Conservation (phyloP, 2,113 vertebrate genomes). For the Brevimyrus niger region DNA sequence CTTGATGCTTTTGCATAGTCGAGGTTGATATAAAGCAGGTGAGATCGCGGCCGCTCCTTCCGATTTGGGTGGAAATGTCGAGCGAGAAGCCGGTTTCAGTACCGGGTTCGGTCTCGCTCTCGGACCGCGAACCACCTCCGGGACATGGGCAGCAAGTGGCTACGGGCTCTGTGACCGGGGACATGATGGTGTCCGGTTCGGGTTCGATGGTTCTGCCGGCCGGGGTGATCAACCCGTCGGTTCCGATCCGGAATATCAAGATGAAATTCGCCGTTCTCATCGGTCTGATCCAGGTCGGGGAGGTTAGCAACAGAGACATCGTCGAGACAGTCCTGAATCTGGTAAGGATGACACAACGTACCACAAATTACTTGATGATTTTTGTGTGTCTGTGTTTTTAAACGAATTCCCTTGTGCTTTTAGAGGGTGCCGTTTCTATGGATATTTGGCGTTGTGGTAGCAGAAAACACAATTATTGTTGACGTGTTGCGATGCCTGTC, state of each 20-base stretch:
- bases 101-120: conserved; percentile 64
- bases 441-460: background rate
- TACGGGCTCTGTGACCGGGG: conserved; percentile 62
- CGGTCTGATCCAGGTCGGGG: conserved; percentile 97
- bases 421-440: background rate
- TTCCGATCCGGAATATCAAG: conserved; percentile 98
- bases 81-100: conserved; percentile 82
- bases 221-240: conserved; percentile 92
- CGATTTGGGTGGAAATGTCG: conserved; percentile 73
- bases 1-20: conserved; percentile 51
- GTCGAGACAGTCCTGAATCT: conserved; percentile 98
- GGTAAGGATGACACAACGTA: conserved; percentile 66
- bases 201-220: conserved; percentile 89
- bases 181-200: conserved; percentile 77
- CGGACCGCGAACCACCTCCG: conserved; percentile 59
- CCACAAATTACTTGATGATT: background rate
- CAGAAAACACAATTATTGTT: background rate
- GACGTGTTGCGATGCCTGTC: background rate
- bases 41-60: conserved; percentile 64
- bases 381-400: background rate
- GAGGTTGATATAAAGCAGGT: conserved; percentile 57
- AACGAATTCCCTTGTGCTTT: background rate
- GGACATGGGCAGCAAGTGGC: conserved; percentile 60
- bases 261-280: conserved; percentile 99
- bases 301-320: conserved; percentile 99